These are phyloP conservation scores for Rhaphigaster nebulosa DNA, from an alignment of 2,888 invertebrate species.

Conservation along the genomic window DNA sequence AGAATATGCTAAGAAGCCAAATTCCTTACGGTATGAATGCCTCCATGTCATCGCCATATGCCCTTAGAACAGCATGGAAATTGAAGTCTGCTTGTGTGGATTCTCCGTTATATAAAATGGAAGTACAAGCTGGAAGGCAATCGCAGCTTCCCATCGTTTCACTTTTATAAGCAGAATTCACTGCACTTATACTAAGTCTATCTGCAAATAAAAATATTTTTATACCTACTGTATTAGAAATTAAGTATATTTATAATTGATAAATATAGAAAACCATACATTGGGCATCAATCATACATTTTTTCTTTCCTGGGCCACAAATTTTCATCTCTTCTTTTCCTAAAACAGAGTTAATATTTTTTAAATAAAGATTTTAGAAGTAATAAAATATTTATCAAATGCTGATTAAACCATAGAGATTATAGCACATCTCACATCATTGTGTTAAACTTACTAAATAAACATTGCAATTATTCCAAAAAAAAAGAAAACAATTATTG, in stretches of 20 bases:
- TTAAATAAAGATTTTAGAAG: not conserved
- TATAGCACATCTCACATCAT: no score
- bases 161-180: slow-evolving; percentile 51
- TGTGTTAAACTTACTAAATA: no score
- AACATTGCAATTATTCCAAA: no score
- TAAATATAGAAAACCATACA: slow-evolving; percentile 49
- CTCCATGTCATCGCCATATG: slow-evolving; percentile 70
- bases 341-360: slow-evolving; percentile 67
- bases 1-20: not conserved
- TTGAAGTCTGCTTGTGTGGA: slow-evolving; percentile 80
- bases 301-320: slow-evolving; percentile 74
- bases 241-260: not conserved
- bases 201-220: slow-evolving; percentile 27
- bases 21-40: slow-evolving; percentile 68
- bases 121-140: slow-evolving; percentile 78
- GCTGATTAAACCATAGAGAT: no score
- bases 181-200: slow-evolving; percentile 15
- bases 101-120: slow-evolving; percentile 80
- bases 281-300: slow-evolving; percentile 72
- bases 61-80: slow-evolving; percentile 74
- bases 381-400: no score
- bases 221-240: not conserved
- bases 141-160: slow-evolving; percentile 68
- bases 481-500: no score
- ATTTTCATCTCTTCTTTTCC: slow-evolving; percentile 73